A percentile compares a stretch with the other conserved stretches of the same genome.
These are phyloP conservation scores for Drosophila kokeensis DNA, from an alignment of 2,888 invertebrate genomes.

Conservation along the genomic window DNA sequence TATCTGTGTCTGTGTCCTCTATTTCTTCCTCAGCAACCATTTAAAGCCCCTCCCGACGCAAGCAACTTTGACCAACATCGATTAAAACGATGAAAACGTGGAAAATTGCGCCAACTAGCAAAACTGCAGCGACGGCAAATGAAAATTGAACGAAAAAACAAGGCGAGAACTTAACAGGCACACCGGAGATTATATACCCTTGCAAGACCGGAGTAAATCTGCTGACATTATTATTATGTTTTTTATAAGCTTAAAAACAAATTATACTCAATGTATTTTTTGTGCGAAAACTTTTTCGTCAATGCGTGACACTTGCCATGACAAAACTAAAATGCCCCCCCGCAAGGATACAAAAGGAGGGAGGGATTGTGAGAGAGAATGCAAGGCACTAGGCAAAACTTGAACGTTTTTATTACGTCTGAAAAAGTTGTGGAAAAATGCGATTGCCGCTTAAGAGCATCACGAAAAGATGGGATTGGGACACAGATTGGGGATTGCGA, in stretches of 20 bases:
- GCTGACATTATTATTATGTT: background rate
- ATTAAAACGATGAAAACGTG: constrained; percentile 81
- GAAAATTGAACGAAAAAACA: constrained; percentile 66
- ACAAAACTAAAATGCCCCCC: background rate
- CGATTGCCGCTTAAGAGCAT: constrained; percentile 79
- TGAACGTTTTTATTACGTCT: constrained; percentile 77
- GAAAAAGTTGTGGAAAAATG: constrained; percentile 78
- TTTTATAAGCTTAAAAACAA: background rate
- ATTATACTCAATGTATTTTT: background rate
- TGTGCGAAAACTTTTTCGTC: background rate
- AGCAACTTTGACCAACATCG: constrained; percentile 79
- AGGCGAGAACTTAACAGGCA: constrained; percentile 22
- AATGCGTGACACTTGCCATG: background rate
- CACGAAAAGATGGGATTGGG: constrained; percentile 27
- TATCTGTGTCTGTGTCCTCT: constrained; percentile 25
- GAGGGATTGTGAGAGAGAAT: constrained; percentile 12
- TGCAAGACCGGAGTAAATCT: background rate
- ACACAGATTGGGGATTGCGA: constrained; percentile 3
- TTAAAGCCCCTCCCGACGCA: constrained; percentile 2
- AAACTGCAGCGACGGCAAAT: constrained; percentile 76
- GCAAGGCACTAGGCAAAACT: constrained; percentile 65
- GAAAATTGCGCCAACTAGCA: constrained; percentile 79
- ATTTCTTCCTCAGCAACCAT: background rate
- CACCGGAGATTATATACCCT: background rate
- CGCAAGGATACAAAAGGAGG: background rate